Base-by-base conservation (phyloP, 1,140 invertebrate species). In the Cydia amplana region DNA sequence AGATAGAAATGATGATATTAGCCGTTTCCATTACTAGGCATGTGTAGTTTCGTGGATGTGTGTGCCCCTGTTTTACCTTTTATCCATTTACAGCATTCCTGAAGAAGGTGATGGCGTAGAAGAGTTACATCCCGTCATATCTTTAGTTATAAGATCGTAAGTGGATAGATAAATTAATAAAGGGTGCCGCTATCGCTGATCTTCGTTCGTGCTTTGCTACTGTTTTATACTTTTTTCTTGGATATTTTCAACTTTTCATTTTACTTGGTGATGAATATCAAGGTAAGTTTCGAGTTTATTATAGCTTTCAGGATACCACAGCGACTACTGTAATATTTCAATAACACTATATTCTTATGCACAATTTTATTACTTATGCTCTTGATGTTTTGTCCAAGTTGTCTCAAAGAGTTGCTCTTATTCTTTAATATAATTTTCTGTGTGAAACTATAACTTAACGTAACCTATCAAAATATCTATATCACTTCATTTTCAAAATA, bases 71-170 rank as follows among this genome's bases (percentile, higher is more conserved):
- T 87, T 78, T 90, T 86, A 92, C 80, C 86, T 81, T 74, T 91
- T 88, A 75, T 93, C 80, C 93, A 87, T 94, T 95, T 95, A 81
- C 95, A 96, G 95, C 95, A 88, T 96, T 95, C 94, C 94, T 96
- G 93, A 95, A 95, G 95, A 95, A 95, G 94, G 93, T 95, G 92
- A 95, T 96, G 95, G 93, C 89, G 90, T 94, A 95, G 94, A 93
- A 93, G 92, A 90, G 84, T 79, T 87, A 81, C 85, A 79, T 82
- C 80, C 84, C 87, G 84, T 91, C 88, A 87, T 89, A 90, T 90
- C 87, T 90, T 92, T 93, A 93, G 92, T 91, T 89, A 87, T 93
- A 93, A 93, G 92, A 93, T 93, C 93, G 93, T 94, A 94, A 93
- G 93, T 94, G 84, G 70, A 77, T n/a, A 70, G 14, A 36, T 65